phyloP scores from a whole-genome alignment of 2,113 vertebrate genomes.

The Dicerorhinus sumatrensis region DNA sequence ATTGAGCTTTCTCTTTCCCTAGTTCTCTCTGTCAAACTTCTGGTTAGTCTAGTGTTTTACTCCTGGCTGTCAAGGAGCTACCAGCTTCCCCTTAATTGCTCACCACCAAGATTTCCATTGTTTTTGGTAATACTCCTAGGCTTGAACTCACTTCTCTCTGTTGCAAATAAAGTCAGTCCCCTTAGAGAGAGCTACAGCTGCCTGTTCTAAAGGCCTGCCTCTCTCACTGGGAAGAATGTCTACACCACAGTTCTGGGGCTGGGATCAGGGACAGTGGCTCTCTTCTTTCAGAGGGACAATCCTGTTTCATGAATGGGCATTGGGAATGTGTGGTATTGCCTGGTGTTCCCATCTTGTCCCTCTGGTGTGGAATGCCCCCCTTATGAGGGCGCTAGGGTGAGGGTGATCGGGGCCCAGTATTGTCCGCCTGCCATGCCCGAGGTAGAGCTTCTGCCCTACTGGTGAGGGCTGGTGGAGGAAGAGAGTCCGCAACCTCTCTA shows the following conservation, averaged over 20 bases:
- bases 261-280: neutral
- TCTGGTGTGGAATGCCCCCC: neutral
- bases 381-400: neutral
- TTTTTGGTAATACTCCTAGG: neutral
- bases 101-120: neutral
- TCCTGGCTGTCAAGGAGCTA: neutral
- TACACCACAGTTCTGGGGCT: neutral
- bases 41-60: neutral
- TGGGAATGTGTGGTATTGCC: neutral
- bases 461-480: neutral
- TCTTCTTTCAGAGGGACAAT: neutral
- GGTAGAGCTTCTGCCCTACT: neutral
- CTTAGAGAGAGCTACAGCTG: neutral
- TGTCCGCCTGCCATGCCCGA: fast-evolving
- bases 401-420: neutral
- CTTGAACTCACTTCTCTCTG: neutral
- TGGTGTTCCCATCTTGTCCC: neutral
- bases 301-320: neutral
- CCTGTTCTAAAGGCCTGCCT: neutral
- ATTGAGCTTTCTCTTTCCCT: neutral
- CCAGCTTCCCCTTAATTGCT: neutral
- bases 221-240: neutral
- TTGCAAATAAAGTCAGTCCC: neutral
- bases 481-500: neutral
- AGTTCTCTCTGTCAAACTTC: neutral